These are phyloP conservation scores for Rotaria sp. DNA, from an alignment of 2,888 invertebrate species.

Conservation along the genomic window DNA sequence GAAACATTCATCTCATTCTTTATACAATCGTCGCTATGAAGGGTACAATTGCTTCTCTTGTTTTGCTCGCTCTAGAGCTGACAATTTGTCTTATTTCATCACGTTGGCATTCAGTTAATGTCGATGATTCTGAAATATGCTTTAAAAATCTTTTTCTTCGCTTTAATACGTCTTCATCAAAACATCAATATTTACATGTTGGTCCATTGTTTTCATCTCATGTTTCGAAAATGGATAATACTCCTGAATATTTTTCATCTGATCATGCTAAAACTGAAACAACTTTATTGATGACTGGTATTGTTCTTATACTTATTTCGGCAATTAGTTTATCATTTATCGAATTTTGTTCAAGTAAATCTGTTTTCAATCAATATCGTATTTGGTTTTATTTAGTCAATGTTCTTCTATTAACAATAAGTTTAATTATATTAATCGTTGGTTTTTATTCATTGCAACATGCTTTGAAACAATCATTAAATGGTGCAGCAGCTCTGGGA, in stretches of 20 bases:
- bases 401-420: neutral
- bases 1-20: neutral
- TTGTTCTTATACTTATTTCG: neutral
- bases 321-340: neutral
- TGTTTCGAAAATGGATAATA: neutral
- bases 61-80: neutral
- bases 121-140: neutral
- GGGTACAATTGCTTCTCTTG: neutral
- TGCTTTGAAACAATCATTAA: neutral
- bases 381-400: neutral
- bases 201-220: neutral
- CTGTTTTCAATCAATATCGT: neutral
- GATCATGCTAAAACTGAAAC: neutral
- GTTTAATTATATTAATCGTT: neutral
- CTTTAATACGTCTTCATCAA: neutral
- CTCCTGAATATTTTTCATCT: neutral
- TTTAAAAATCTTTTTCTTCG: neutral
- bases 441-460: neutral
- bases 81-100: neutral
- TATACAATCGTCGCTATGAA: neutral
- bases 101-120: neutral
- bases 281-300: neutral
- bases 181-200: neutral
- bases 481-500: neutral
- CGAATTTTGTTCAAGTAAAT: neutral